Base-by-base conservation (phyloP, 2,113 vertebrate genomes). In the Mobula birostris region DNA sequence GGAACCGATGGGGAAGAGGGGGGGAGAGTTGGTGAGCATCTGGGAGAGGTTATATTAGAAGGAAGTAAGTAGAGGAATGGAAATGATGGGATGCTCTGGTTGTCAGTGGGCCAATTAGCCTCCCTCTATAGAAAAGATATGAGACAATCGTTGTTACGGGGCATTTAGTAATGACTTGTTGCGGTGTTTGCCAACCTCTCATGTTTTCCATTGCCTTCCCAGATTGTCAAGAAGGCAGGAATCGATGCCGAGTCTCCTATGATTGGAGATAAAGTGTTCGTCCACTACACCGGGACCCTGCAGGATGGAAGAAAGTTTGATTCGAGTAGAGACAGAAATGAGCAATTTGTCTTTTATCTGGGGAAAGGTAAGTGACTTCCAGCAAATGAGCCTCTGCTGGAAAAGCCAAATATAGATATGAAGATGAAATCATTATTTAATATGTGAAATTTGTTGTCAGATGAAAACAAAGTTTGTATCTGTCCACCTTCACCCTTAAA, bases 261-360 rank as follows among this genome's bases (percentile, higher is more conserved):
- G 98, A 98, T 98, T 0, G 98, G 98, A 94, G 99, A 99, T 97
- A 98, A 96, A 95, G 98, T 99, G 94, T 98, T 96, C 0, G 98
- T 99, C 94, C 99, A 99, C 96, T 99, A 99, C 97, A 99, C 98
- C 94, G 98, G 99, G 78, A 98, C 96, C 95, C 85, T 99, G 95
- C 96, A 98, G 94, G 98, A 96, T 2, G 98, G 99, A n/a, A 98
- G 98, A 95, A 98, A 97, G 94, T 99, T 99, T 83, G 98, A 99
- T 96, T 98, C 98, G 95, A 99, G 98, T 96, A 96, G 96, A 0
- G 97, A 98, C 70, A 97, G 98, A 93, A 98, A 98, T 0, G 98
- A 99, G 76, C 97, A 98, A 72, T 99, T 99, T 95, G 95, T 97
- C 95, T 99, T 99, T 96, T 98, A 97, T 95, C 96, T 99, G 94